Conservation (phyloP, 2,113 vertebrate genomes). For the Periophthalmodon schlosseri region DNA sequence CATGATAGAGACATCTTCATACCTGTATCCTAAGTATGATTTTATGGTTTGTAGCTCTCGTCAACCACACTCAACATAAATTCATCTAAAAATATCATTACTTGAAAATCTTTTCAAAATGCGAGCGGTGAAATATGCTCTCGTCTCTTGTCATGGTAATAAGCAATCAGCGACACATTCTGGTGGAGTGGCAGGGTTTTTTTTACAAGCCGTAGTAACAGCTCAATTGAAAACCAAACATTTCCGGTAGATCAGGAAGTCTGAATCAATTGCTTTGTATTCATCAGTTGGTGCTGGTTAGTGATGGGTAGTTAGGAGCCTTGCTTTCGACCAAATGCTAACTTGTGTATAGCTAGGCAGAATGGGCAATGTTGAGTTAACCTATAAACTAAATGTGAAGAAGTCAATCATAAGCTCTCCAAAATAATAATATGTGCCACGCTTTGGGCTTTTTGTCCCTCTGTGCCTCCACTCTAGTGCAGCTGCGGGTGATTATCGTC, state of each 20-base stretch:
- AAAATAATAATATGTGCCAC: conserved; percentile 26
- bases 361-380: conserved; percentile 31
- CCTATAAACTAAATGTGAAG: conserved; percentile 33
- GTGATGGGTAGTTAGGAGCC: conserved; percentile 8
- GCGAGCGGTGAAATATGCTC: conserved; percentile 40
- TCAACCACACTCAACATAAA: conserved; percentile 17
- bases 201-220: conserved; percentile 51
- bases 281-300: conserved; percentile 29
- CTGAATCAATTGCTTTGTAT: conserved; percentile 47
- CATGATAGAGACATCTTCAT: conserved; percentile 8
- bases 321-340: conserved; percentile 7
- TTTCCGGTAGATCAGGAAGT: conserved; percentile 49
- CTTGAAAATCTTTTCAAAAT: conserved; percentile 47
- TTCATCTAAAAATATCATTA: conserved; percentile 22
- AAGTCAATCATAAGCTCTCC: conserved; percentile 42
- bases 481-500: conserved; percentile 77
- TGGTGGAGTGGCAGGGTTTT: conserved; percentile 56
- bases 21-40: conserved; percentile 18
- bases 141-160: conserved; percentile 62
- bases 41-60: conserved; percentile 36
- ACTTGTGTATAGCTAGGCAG: conserved; percentile 30
- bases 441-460: conserved; percentile 22
- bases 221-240: conserved; percentile 46
- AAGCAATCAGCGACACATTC: conserved; percentile 68
- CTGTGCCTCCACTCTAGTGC: conserved; percentile 62